phyloP scores from a whole-genome alignment of 2,797 vertebrate genomes.

The Hydrophis major region DNA sequence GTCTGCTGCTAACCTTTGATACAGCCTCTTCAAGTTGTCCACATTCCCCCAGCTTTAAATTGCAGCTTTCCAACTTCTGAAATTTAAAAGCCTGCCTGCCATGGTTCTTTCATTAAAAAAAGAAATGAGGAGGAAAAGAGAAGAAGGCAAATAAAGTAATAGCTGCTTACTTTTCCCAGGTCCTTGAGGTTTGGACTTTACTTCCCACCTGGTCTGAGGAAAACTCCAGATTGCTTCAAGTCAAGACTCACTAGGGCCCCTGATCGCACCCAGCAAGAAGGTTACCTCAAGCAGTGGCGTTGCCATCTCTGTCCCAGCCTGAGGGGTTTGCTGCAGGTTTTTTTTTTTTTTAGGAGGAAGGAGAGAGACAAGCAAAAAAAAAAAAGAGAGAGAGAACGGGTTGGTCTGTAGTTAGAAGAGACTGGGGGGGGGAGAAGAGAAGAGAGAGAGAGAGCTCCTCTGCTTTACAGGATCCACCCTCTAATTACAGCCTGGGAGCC shows the following conservation, averaged over 20 bases:
- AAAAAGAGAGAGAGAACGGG: not conserved
- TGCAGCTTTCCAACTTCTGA: not conserved
- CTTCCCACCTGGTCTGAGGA: constrained; percentile 21
- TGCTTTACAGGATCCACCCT: constrained; percentile 80
- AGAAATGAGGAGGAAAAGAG: not conserved
- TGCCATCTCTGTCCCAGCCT: constrained; percentile 85
- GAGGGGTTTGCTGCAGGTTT: constrained; percentile 58
- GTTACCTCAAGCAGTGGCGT: constrained; percentile 89
- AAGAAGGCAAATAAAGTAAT: not conserved
- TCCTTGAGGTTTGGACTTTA: not conserved
- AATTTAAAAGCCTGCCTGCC: not conserved
- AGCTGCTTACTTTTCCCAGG: constrained; percentile 15
- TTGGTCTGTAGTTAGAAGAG: constrained; percentile 67
- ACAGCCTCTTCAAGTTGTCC: not conserved
- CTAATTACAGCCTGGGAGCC: constrained; percentile 81
- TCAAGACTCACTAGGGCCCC: not conserved
- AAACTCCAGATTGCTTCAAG: constrained; percentile 7
- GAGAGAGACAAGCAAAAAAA: constrained; percentile 34
- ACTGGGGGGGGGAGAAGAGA: constrained; percentile 38
- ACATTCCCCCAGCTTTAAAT: not conserved
- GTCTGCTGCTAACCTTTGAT: not conserved
- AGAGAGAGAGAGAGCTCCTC: constrained; percentile 57
- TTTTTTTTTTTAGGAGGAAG: constrained; percentile 57
- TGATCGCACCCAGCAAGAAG: constrained; percentile 1
- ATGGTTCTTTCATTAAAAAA: not conserved